These are phyloP conservation scores for Aleiodes testaceus DNA, from an alignment of 2,888 invertebrate species.

Conservation along the genomic window DNA sequence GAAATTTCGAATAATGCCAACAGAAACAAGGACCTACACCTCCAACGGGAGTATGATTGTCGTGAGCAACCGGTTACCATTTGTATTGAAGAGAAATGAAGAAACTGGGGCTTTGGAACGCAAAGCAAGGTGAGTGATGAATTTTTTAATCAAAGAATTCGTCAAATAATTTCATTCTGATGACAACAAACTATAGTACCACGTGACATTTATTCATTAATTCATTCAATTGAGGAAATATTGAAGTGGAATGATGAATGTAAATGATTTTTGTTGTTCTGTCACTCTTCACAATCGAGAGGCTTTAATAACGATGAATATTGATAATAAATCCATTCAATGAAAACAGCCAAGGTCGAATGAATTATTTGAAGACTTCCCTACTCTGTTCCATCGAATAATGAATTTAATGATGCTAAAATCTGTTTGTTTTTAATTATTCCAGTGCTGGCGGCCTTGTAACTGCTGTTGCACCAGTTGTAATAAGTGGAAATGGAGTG, in stretches of 20 bases:
- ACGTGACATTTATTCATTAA: too few relatives aligned
- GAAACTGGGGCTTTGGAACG: conserved; percentile 83
- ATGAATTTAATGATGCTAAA: neutral
- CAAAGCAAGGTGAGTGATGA: conserved; percentile 84
- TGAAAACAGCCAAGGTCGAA: neutral
- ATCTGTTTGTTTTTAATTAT: conserved; percentile 46
- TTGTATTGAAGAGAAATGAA: conserved; percentile 85
- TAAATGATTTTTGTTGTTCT: neutral
- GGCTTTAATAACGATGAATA: too few relatives aligned
- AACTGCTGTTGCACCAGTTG: conserved; percentile 92
- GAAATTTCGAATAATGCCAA: conserved; percentile 57
- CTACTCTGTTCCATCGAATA: neutral
- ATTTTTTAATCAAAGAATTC: neutral
- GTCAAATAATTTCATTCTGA: neutral
- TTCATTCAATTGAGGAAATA: too few relatives aligned
- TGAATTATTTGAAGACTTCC: neutral
- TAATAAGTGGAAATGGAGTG: conserved; percentile 86
- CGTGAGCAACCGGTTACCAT: conserved; percentile 92
- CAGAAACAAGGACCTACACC: conserved; percentile 67
- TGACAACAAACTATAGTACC: too few relatives aligned
- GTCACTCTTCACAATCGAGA: neutral
- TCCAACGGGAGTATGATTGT: conserved; percentile 86
- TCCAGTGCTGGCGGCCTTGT: conserved; percentile 91
- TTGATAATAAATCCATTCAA: too few relatives aligned
- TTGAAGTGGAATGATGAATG: too few relatives aligned